phyloP scores from a whole-genome alignment of 2,113 vertebrate species.

The Pteronura brasiliensis region DNA sequence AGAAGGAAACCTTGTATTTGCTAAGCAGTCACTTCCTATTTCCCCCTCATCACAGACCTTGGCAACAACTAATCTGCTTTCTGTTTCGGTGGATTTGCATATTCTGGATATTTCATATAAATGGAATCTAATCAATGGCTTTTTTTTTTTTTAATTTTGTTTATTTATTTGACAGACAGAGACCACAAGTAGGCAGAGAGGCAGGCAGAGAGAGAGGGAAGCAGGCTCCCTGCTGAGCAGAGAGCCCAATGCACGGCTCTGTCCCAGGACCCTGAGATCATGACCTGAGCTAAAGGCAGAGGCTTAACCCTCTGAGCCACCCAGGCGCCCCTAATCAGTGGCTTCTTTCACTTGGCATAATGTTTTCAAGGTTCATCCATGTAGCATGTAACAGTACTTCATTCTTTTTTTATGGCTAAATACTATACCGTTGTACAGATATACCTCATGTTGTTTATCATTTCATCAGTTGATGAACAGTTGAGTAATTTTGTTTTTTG shows the following conservation, averaged over 20 bases:
- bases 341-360: background rate
- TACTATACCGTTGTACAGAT: background rate
- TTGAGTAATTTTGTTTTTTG: background rate
- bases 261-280: no score
- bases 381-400: background rate
- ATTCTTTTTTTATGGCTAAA: background rate
- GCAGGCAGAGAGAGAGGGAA: no score
- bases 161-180: no score
- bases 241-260: rapidly evolving
- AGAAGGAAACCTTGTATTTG: background rate
- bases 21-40: background rate
- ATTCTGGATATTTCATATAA: background rate
- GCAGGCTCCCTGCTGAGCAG: no score
- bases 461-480: background rate
- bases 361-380: background rate
- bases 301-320: no score
- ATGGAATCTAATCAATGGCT: background rate
- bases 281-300: no score
- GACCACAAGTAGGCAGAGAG: no score
- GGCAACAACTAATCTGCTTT: background rate
- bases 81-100: background rate
- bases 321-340: background rate
- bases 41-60: background rate
- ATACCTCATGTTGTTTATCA: background rate
- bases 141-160: no score